These are phyloP conservation scores for Epinephelus cyanopodus DNA, from an alignment of 2,113 vertebrate genomes.

Conservation along the genomic window DNA sequence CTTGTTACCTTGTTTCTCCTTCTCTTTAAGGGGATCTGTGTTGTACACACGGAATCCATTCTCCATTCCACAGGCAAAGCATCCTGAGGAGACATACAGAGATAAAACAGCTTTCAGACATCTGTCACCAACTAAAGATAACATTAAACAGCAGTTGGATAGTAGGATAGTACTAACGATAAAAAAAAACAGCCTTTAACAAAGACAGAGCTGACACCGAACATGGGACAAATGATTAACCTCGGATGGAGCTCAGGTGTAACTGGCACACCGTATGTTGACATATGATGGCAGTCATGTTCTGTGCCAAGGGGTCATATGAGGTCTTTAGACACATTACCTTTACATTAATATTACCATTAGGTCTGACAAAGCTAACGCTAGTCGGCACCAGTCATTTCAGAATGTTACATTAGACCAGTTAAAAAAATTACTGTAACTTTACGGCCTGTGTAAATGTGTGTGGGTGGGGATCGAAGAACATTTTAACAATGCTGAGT, in stretches of 20 bases:
- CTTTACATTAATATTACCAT: not conserved
- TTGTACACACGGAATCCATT: slow-evolving; percentile 99
- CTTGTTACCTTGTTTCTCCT: slow-evolving; percentile 97
- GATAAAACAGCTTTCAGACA: not conserved
- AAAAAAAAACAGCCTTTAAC: not conserved
- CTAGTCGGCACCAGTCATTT: not conserved
- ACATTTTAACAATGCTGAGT: not conserved
- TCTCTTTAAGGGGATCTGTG: slow-evolving; percentile 98
- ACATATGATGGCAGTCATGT: not conserved
- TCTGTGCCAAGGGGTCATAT: slow-evolving; percentile 1
- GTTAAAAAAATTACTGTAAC: not conserved
- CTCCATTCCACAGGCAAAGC: slow-evolving; percentile 99
- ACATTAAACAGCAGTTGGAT: not conserved
- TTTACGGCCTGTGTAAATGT: slow-evolving; percentile 22
- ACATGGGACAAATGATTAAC: slow-evolving; percentile 25
- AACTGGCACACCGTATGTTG: not conserved
- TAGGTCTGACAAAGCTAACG: not conserved
- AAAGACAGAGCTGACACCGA: not conserved
- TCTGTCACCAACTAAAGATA: not conserved
- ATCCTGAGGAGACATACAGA: slow-evolving; percentile 84
- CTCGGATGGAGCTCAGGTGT: not conserved
- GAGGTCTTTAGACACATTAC: not conserved
- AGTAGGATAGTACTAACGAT: not conserved
- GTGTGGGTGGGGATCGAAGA: slow-evolving; percentile 1
- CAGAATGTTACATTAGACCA: not conserved